Evolutionary conservation across 2,797 vertebrate species (phyloP), one percentile per base, ranked within the genome.

Genomic region (Myripristis murdjan): DNA sequence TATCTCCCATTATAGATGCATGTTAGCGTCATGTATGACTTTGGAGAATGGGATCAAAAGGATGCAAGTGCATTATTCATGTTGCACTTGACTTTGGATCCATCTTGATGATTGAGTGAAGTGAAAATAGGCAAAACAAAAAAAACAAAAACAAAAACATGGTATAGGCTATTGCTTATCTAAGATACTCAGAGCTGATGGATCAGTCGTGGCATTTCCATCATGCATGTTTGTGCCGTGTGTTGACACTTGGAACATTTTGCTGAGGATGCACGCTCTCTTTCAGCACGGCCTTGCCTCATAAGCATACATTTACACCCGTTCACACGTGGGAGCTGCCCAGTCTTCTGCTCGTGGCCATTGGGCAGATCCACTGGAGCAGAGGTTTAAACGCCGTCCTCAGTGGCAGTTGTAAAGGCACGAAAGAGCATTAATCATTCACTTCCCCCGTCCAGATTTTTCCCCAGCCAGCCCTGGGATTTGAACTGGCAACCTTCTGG

Each of bases 381-480:
- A 46, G 35, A 23, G 73, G 73, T 83, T 86, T 81, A 78, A 85
- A 84, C 43, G 71, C 24, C 58, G 66, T 43, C 79, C 86, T 81
- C 82, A 49, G 73, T 75, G 68, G 46, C 82, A 73, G 81, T 77
- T 75, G 70, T 76, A 76, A 37, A 67, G 69, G 68, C 59, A 66
- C 55, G 49, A 65, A 69, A 20, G 47, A 48, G 70, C 81, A 85
- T 86, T 79, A 81, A 76, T 87, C 74, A 87, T 82, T 77, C 39
- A 82, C 66, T 41, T 56, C 37, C 53, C 47, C 62, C 49, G 20
- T 85, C 77, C 70, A 58, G 56, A 78, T 73, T 79, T 79, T 28
- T n/a, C n/a, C 8, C 74, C 65, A 46, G 58, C 53, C 46, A 46
- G 64, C 70, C 10, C n/a, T 49, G 44, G 49, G 64, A 79, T 88